Percentiles rank a stretch among this genome's conserved stretches.
phyloP scores from a whole-genome alignment of 37 sponge, comb jelly and placozoan genomes.

The Theonella swinhoei region DNA sequence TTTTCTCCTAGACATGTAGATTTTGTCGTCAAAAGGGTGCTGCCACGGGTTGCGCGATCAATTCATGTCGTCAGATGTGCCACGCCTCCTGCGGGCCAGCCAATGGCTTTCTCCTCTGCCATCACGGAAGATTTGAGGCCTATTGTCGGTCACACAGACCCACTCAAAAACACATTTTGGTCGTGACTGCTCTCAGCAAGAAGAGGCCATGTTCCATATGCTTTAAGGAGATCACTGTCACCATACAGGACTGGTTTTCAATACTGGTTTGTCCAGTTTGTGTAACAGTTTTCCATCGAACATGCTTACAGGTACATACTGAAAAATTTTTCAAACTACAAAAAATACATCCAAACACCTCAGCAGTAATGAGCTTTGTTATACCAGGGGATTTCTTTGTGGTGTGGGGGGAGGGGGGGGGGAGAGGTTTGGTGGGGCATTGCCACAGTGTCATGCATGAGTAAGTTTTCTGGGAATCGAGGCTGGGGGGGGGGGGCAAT shows the following conservation, averaged over 20 bases:
- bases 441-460: too few relatives aligned
- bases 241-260: not conserved
- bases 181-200: not conserved
- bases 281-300: slow-evolving; percentile 17
- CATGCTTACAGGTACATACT: slow-evolving; percentile 39
- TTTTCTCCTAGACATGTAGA: slow-evolving; percentile 3
- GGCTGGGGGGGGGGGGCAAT: too few relatives aligned
- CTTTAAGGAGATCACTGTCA: not conserved
- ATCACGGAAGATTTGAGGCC: slow-evolving; percentile 14
- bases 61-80: slow-evolving; percentile 20
- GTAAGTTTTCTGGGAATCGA: too few relatives aligned
- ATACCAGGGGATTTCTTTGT: too few relatives aligned
- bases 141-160: slow-evolving; percentile 39
- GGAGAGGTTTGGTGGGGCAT: too few relatives aligned
- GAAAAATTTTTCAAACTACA: too few relatives aligned
- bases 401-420: too few relatives aligned
- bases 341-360: too few relatives aligned
- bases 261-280: slow-evolving; percentile 39
- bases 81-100: slow-evolving; percentile 36
- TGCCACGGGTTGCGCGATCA: slow-evolving; percentile 32
- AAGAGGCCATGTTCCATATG: slow-evolving; percentile 24
- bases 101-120: slow-evolving; percentile 10
- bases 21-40: slow-evolving; percentile 31
- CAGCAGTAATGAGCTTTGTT: too few relatives aligned
- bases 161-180: not conserved